phyloP scores from a whole-genome alignment of 2,888 invertebrate genomes.

The Ochropleura leucogaster region DNA sequence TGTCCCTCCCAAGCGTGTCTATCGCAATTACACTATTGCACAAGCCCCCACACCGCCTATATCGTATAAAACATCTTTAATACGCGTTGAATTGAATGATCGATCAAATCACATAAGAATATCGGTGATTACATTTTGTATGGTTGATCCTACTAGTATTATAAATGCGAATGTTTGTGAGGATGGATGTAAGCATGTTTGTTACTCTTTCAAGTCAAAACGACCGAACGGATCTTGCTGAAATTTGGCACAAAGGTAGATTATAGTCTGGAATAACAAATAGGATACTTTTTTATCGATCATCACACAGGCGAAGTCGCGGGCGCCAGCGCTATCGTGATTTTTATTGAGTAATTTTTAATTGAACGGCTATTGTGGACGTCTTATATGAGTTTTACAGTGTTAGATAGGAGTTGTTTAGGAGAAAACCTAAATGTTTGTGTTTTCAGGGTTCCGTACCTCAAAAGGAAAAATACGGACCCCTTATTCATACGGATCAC shows the following conservation, averaged over 20 bases:
- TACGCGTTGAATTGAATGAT: conserved; percentile 34
- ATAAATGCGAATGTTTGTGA: too few relatives aligned
- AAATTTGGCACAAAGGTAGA: too few relatives aligned
- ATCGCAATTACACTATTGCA: conserved; percentile 4
- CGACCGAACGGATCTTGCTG: too few relatives aligned
- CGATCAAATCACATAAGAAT: conserved; percentile 23
- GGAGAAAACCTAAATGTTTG: not conserved
- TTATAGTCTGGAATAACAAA: too few relatives aligned
- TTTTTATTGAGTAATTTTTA: not conserved
- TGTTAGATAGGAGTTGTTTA: not conserved
- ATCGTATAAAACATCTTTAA: conserved; percentile 28
- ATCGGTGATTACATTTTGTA: conserved; percentile 1
- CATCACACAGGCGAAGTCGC: too few relatives aligned
- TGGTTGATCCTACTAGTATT: not conserved
- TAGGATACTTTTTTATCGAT: too few relatives aligned
- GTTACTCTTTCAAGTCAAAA: too few relatives aligned
- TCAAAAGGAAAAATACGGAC: too few relatives aligned
- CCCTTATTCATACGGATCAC: too few relatives aligned
- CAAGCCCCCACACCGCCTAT: conserved; percentile 7
- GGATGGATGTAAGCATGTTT: too few relatives aligned
- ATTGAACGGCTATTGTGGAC: not conserved
- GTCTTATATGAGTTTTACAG: not conserved
- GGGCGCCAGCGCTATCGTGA: not conserved
- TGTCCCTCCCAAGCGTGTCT: not conserved
- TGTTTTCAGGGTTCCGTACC: not conserved